A percentile compares a stretch with the other conserved stretches of the same genome.
These are phyloP conservation scores for Lordiphosa fenestrarum DNA, from an alignment of 2,888 invertebrate species.

Conservation along the genomic window DNA sequence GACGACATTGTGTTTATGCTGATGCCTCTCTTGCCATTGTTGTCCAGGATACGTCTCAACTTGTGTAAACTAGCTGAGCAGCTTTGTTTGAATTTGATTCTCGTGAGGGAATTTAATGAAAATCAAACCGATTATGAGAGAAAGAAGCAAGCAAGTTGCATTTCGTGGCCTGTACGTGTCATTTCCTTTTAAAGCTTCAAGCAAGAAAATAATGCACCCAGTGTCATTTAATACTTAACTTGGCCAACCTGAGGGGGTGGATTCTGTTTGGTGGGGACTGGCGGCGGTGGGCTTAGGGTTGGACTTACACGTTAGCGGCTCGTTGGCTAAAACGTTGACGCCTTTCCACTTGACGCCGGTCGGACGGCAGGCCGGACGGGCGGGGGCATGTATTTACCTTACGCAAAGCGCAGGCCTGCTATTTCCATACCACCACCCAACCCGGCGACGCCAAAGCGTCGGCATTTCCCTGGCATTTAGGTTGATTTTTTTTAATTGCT, in stretches of 20 bases:
- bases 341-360: slow-evolving; percentile 14
- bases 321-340: slow-evolving; percentile 38
- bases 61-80: no score
- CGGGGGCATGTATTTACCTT: slow-evolving; percentile 33
- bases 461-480: slow-evolving; percentile 36
- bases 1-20: slow-evolving; percentile 52
- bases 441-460: slow-evolving; percentile 22
- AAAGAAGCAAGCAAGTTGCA: no score
- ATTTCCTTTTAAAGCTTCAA: no score
- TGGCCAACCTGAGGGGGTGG: background rate
- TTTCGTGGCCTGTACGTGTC: no score
- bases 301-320: slow-evolving; percentile 52
- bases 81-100: no score
- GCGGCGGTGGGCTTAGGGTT: slow-evolving; percentile 5
- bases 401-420: slow-evolving; percentile 29
- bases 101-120: no score
- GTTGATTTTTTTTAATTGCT: slow-evolving; percentile 55
- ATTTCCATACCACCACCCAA: slow-evolving; percentile 24
- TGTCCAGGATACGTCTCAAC: slow-evolving; percentile 11
- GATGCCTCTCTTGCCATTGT: slow-evolving; percentile 31
- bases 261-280: background rate
- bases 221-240: slow-evolving; percentile 8
- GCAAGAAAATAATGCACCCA: background rate
- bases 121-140: no score
- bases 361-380: background rate